These are phyloP conservation scores for Hemistola chrysoprasaria DNA, from an alignment of 2,888 invertebrate species.

Conservation along the genomic window DNA sequence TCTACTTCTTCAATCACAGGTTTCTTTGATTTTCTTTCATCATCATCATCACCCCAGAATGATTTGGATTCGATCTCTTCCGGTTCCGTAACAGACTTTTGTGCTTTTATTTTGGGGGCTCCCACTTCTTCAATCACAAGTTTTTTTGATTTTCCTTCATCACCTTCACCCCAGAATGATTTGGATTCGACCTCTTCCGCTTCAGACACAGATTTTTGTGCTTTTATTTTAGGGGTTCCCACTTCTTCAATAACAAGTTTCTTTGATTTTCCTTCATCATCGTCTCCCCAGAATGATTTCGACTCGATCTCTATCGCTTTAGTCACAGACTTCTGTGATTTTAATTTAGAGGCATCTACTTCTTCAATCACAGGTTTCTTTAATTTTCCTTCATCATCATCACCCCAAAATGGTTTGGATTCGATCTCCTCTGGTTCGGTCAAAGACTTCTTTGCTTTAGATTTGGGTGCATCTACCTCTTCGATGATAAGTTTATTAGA, in stretches of 20 bases:
- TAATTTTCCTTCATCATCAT: conserved; percentile 40
- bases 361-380: conserved; percentile 40
- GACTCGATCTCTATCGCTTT: conserved; percentile 47
- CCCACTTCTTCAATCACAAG: conserved; percentile 40
- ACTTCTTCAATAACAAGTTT: conserved; percentile 36
- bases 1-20: conserved; percentile 47
- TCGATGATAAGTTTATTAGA: conserved; percentile 35
- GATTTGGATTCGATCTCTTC: conserved; percentile 48
- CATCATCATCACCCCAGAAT: conserved; percentile 52
- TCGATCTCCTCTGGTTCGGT: conserved; percentile 47
- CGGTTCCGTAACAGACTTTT: conserved; percentile 44
- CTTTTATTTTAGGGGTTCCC: conserved; percentile 35
- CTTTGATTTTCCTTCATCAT: conserved; percentile 44
- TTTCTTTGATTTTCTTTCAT: conserved; percentile 49
- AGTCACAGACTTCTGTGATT: conserved; percentile 43
- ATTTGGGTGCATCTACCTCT: conserved; percentile 38
- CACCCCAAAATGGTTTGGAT: conserved; percentile 56
- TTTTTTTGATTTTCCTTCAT: conserved; percentile 42
- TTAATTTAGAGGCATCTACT: conserved; percentile 32
- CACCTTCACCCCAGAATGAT: conserved; percentile 51
- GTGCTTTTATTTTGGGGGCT: conserved; percentile 33
- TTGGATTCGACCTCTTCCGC: conserved; percentile 49
- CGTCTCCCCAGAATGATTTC: conserved; percentile 55
- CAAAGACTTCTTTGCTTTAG: conserved; percentile 40
- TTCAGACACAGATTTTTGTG: conserved; percentile 41